These are phyloP conservation scores for Leptinotarsa peninsularis DNA, from an alignment of 2,888 invertebrate species.

Conservation along the genomic window DNA sequence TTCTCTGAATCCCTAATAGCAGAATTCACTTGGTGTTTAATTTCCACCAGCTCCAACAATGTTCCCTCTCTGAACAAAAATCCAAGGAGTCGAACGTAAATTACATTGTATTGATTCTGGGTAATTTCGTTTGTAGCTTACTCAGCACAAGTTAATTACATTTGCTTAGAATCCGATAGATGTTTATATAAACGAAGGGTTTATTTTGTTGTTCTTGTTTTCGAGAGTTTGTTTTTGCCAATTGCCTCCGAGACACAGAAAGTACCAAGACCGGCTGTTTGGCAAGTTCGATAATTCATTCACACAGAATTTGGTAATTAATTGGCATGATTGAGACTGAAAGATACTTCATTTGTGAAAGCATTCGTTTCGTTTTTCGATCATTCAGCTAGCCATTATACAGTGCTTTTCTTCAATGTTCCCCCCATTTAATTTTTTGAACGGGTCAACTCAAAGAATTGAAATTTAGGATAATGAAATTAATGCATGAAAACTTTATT, in stretches of 20 bases:
- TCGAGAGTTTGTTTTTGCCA: constrained; percentile 13
- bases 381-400: no score
- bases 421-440: no score
- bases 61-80: constrained; percentile 17
- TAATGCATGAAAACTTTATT: no score
- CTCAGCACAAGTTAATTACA: constrained; percentile 23
- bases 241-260: constrained; percentile 7
- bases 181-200: constrained; percentile 20
- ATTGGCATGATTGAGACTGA: constrained; percentile 11
- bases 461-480: no score
- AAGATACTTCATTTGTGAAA: background rate
- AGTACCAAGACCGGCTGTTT: background rate
- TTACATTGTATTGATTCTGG: constrained; percentile 17
- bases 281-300: constrained; percentile 20
- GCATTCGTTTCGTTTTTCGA: background rate
- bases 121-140: constrained; percentile 11
- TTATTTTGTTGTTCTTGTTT: constrained; percentile 24
- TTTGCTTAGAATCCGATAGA: constrained; percentile 15
- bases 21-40: no score
- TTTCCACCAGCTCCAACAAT: no score
- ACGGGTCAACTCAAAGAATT: no score
- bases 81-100: constrained; percentile 25
- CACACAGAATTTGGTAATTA: constrained; percentile 15
- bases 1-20: no score
- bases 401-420: no score